Base-by-base conservation (phyloP, 2,888 invertebrate species). In the Drosophila affinis region DNA sequence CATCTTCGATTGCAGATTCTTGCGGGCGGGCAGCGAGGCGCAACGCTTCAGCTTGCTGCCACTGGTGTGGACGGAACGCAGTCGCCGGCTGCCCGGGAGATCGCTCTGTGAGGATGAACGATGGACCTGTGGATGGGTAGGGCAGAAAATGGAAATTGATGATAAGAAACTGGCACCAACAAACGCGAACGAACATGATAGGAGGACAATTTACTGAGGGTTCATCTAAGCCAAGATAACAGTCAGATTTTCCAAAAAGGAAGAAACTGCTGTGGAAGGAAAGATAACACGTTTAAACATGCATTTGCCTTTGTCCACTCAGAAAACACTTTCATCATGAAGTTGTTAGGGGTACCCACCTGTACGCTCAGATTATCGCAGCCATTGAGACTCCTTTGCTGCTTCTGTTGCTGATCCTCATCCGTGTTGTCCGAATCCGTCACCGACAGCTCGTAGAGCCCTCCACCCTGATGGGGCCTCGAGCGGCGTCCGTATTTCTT, bases 401-500 rank as follows among this genome's bases (percentile, higher is more conserved):
- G 72, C 65, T 73, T 79, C 85, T 65, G 81, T 89, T 72, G 49
- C 74, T 72, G 84, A 64, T 89, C 90, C 57, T 84, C 84, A 62
- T 90, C 89, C 75, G 87, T 79, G 45, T 91, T 89, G 82, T 93
- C 91, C 62, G 93, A 88, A 89, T 92, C 91, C 75, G 89, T 87
- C 0, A 84, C 75, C 0, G 85, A 81, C 9, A 75, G 24, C 46
- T 75, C 83, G 46, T 80, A 65, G 17, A 86, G 64, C 5, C 79
- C 39, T 7, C 7, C 39, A 39, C 39, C 82, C 34, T 82, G 86
- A n/a, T 93, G 93, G 0, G 95, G 95, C 47, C 95, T 93, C 3
- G 95, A 95, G 53, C 96, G 93, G 0, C 96, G 93, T 0, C 96
- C 96, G 91, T 96, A 96, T 90, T 95, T 95, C 89, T 96, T 96